These are phyloP conservation scores for Herpetotheres cachinnans DNA, from an alignment of 2,113 vertebrate genomes.

Conservation along the genomic window DNA sequence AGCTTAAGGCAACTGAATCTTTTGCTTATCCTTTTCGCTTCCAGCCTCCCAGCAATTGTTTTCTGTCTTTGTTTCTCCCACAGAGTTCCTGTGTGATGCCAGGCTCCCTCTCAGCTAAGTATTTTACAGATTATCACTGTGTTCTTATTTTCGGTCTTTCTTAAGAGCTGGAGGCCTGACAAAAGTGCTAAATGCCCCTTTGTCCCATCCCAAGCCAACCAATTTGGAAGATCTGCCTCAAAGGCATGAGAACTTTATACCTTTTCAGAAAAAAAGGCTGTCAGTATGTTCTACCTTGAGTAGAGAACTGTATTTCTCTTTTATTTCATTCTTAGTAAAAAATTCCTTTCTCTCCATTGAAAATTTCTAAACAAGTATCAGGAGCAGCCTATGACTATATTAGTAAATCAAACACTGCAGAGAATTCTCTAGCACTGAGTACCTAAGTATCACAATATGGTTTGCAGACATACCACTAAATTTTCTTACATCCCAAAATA, in stretches of 20 bases:
- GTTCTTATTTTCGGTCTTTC: not conserved
- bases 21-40: not conserved
- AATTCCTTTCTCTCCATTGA: not conserved
- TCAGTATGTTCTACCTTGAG: not conserved
- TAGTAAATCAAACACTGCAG: not conserved
- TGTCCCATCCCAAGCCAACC: not conserved
- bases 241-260: not conserved
- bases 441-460: not conserved
- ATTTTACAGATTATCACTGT: not conserved
- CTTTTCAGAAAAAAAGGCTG: not conserved
- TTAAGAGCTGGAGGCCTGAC: not conserved
- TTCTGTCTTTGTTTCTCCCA: not conserved
- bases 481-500: not conserved
- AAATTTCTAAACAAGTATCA: not conserved
- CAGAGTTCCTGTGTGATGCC: not conserved
- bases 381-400: not conserved
- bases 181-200: not conserved
- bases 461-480: not conserved
- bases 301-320: not conserved
- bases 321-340: not conserved
- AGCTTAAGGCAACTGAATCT: not conserved
- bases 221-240: not conserved
- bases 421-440: not conserved
- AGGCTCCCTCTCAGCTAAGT: not conserved
- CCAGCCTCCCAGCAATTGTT: not conserved